These are phyloP conservation scores for Fundulus diaphanus DNA, from an alignment of 2,797 vertebrate species.

Conservation along the genomic window DNA sequence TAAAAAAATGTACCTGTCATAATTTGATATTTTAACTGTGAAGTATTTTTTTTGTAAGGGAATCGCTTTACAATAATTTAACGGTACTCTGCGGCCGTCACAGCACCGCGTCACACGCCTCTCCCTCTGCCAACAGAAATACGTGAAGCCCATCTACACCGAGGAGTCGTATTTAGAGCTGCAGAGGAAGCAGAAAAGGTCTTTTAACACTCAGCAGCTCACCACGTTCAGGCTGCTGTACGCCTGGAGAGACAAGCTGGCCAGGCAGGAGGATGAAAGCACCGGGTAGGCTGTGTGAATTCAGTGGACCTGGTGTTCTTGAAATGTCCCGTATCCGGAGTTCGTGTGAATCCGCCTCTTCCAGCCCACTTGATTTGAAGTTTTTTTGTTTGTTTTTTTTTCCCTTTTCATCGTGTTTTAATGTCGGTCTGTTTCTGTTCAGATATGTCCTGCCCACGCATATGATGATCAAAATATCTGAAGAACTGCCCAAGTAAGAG, in stretches of 20 bases:
- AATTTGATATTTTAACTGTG: too few species aligned
- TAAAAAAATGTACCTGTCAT: background rate
- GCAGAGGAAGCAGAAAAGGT: constrained; percentile 91
- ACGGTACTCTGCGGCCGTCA: too few species aligned
- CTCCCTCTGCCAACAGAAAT: constrained; percentile 84
- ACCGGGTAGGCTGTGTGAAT: constrained; percentile 84
- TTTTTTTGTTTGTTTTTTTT: background rate
- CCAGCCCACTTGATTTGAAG: constrained; percentile 6
- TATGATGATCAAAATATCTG: constrained; percentile 94
- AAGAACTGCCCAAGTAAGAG: constrained; percentile 95
- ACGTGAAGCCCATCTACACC: constrained; percentile 92
- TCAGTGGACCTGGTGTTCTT: constrained; percentile 39
- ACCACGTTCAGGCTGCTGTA: constrained; percentile 91
- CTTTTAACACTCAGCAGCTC: constrained; percentile 93
- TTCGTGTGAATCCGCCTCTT: constrained; percentile 15
- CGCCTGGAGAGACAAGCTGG: constrained; percentile 93
- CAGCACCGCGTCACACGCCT: background rate
- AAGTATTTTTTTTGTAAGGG: constrained; percentile 1
- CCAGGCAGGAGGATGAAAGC: constrained; percentile 94
- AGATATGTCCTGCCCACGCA: constrained; percentile 95
- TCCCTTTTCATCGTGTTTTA: background rate
- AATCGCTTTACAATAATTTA: too few species aligned
- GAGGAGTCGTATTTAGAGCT: constrained; percentile 94
- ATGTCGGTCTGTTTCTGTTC: constrained; percentile 26
- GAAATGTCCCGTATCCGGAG: constrained; percentile 30